Conservation (phyloP, 2,113 vertebrate species). For the Tachysurus fulvidraco region DNA sequence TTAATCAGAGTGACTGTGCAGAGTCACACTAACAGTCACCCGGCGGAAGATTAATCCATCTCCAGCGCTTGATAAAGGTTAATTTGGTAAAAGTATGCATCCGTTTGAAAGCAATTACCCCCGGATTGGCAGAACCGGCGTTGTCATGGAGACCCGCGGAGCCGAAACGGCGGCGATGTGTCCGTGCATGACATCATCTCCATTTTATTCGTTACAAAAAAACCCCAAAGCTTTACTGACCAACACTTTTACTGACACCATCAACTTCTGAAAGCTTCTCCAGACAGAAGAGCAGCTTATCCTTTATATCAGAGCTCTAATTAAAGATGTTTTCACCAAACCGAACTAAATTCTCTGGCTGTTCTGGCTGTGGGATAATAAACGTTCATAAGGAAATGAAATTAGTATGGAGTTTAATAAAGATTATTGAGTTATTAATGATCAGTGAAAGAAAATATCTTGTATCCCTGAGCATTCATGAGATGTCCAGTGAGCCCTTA, state of each 20-base stretch:
- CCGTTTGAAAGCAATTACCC: constrained; percentile 75
- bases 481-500: no score
- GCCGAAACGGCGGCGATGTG: constrained; percentile 61
- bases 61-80: constrained; percentile 76
- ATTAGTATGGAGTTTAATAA: no score
- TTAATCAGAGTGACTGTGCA: constrained; percentile 66
- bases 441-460: no score
- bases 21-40: constrained; percentile 66
- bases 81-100: constrained; percentile 79
- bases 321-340: neutral
- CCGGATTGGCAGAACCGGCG: constrained; percentile 67
- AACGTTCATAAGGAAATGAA: no score
- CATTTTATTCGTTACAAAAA: constrained; percentile 67
- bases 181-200: constrained; percentile 68
- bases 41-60: constrained; percentile 75
- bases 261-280: constrained; percentile 7
- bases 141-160: constrained; percentile 72
- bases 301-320: neutral
- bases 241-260: neutral
- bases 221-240: neutral
- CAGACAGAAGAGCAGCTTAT: neutral
- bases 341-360: no score
- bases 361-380: no score
- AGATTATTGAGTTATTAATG: no score
- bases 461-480: no score